Evolutionary conservation across 2,113 vertebrate genomes (phyloP).

Genomic region (Xyliphius kryptos): DNA sequence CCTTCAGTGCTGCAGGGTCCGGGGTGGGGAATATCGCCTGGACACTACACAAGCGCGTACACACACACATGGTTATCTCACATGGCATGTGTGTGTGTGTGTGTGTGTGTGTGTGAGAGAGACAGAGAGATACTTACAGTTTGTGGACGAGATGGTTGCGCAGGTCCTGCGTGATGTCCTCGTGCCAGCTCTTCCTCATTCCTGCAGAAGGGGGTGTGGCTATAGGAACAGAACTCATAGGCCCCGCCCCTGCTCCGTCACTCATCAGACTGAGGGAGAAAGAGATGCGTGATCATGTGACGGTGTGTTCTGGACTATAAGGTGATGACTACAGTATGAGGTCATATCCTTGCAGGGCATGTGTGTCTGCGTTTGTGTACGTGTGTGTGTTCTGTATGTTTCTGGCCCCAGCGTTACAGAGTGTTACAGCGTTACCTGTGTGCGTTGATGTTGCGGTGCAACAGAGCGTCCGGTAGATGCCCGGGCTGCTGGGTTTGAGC

Average conservation of each 20-base stretch:
- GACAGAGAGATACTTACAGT: conserved; percentile 69
- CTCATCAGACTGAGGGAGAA: conserved; percentile 76
- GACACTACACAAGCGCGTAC: conserved; percentile 65
- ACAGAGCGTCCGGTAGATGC: conserved; percentile 80
- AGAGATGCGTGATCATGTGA: too few relatives aligned
- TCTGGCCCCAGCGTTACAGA: too few relatives aligned
- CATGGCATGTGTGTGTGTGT: not conserved
- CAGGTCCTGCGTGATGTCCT: conserved; percentile 92
- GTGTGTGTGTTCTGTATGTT: too few relatives aligned
- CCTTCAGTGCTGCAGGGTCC: conserved; percentile 94
- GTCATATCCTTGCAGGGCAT: too few relatives aligned
- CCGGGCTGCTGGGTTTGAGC: conserved; percentile 61
- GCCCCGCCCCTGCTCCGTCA: conserved; percentile 68
- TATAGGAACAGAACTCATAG: conserved; percentile 77
- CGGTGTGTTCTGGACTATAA: too few relatives aligned
- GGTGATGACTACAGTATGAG: too few relatives aligned
- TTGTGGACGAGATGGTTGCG: conserved; percentile 93
- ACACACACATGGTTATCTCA: too few relatives aligned
- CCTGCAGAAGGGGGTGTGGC: conserved; percentile 80
- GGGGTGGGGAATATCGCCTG: conserved; percentile 98
- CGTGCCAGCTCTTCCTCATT: conserved; percentile 92
- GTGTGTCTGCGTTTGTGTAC: too few relatives aligned
- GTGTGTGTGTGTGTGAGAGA: not conserved
- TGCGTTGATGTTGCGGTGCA: conserved; percentile 82
- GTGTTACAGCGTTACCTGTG: conserved; percentile 69